phyloP scores from a whole-genome alignment of 2,888 invertebrate species.

The Tenthredo mesomela region DNA sequence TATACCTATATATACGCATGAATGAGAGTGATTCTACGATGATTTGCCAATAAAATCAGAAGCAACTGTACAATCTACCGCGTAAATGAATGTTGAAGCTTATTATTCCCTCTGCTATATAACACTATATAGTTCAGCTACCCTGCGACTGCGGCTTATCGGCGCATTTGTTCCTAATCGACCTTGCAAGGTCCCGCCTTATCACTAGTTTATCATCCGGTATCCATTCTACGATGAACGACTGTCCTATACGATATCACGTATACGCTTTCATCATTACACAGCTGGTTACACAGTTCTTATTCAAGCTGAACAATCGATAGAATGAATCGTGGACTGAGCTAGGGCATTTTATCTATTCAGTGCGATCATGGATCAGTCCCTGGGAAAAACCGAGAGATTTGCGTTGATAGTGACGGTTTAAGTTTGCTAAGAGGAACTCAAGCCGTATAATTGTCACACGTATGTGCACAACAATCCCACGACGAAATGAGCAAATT shows the following conservation, averaged over 20 bases:
- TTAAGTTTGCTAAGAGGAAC: no score
- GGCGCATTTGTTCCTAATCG: constrained; percentile 9
- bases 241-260: constrained; percentile 5
- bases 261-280: constrained; percentile 1
- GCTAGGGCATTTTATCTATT: background rate
- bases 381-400: no score
- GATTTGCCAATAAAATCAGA: background rate
- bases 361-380: no score
- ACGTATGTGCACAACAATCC: background rate
- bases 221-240: background rate
- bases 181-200: constrained; percentile 43
- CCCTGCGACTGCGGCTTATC: background rate
- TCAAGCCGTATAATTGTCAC: no score
- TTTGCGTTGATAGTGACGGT: background rate
- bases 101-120: background rate
- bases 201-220: constrained; percentile 32
- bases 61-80: background rate
- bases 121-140: background rate
- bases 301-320: background rate
- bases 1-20: background rate
- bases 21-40: background rate
- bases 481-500: background rate
- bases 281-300: background rate
- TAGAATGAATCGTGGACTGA: background rate
- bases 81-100: background rate